A percentile compares a stretch with the other conserved stretches of the same genome.
Conservation (phyloP, 2,797 vertebrate genomes). For the Tenualosa thibaudeaui region DNA sequence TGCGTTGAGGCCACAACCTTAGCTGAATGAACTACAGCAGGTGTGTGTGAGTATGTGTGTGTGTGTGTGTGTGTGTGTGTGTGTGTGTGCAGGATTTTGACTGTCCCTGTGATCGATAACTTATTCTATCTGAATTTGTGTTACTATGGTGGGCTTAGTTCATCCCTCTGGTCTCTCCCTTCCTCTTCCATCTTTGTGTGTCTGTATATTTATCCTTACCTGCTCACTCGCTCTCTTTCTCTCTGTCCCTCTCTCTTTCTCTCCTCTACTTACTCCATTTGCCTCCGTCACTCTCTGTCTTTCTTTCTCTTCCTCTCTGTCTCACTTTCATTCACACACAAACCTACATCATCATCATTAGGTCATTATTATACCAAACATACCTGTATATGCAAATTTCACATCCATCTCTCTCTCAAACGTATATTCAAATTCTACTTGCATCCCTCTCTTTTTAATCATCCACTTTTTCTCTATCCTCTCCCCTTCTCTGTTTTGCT, state of each 20-base stretch:
- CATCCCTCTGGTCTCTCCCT: not conserved
- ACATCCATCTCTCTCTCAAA: not conserved
- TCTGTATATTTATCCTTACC: not conserved
- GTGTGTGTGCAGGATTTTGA: conserved; percentile 34
- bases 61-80: conserved; percentile 32
- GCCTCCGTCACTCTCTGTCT: conserved; percentile 5
- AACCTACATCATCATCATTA: not conserved
- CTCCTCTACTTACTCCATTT: not conserved
- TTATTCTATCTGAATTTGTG: not conserved
- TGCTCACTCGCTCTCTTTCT: not conserved
- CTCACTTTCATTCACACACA: conserved; percentile 31
- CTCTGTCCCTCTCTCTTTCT: not conserved
- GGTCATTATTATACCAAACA: no score
- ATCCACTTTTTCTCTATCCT: not conserved
- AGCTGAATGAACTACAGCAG: conserved; percentile 12
- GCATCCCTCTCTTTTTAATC: not conserved
- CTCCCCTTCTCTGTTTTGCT: conserved; percentile 36
- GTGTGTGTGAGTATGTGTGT: conserved; percentile 33
- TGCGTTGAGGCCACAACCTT: conserved; percentile 53
- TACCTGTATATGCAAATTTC: no score
- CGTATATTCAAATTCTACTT: not conserved
- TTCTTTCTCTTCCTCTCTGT: not conserved
- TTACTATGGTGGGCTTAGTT: conserved; percentile 1
- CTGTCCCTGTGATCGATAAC: not conserved
- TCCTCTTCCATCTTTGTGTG: not conserved